These are phyloP conservation scores for Thumatha senex DNA, from an alignment of 2,888 invertebrate genomes.

Conservation along the genomic window DNA sequence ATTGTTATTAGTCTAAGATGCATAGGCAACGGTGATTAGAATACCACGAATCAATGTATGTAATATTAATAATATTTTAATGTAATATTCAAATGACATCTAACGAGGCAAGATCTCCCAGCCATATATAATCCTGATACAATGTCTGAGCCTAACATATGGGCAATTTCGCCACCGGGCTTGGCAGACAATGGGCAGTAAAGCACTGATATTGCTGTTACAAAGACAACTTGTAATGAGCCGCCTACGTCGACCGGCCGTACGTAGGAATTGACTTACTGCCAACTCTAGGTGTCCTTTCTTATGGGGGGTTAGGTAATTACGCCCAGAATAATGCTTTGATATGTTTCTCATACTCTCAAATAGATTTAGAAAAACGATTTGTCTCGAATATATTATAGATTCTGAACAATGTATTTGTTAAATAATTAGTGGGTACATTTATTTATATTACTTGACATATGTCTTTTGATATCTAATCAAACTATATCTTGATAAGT, in stretches of 20 bases:
- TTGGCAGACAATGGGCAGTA: constrained; percentile 31
- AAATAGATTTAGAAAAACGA: no score
- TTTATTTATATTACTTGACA: no score
- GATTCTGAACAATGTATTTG: no score
- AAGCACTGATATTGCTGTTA: constrained; percentile 30
- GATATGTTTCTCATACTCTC: no score
- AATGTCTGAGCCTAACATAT: background rate
- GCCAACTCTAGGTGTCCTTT: background rate
- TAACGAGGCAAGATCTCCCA: constrained; percentile 23
- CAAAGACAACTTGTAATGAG: constrained; percentile 32
- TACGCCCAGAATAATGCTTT: background rate
- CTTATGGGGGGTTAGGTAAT: background rate
- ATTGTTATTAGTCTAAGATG: no score
- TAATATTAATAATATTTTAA: no score
- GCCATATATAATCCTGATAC: constrained; percentile 19
- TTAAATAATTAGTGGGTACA: no score
- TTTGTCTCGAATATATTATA: no score
- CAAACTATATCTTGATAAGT: no score
- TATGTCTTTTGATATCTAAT: no score
- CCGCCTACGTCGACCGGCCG: constrained; percentile 24
- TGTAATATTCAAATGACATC: constrained; percentile 23
- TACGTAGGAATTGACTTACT: constrained; percentile 30
- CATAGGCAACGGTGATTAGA: no score
- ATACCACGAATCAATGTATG: no score
- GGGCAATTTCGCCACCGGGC: constrained; percentile 27